Evolutionary conservation across 2,888 invertebrate species (phyloP).

Genomic region (Oeneis ivallda): DNA sequence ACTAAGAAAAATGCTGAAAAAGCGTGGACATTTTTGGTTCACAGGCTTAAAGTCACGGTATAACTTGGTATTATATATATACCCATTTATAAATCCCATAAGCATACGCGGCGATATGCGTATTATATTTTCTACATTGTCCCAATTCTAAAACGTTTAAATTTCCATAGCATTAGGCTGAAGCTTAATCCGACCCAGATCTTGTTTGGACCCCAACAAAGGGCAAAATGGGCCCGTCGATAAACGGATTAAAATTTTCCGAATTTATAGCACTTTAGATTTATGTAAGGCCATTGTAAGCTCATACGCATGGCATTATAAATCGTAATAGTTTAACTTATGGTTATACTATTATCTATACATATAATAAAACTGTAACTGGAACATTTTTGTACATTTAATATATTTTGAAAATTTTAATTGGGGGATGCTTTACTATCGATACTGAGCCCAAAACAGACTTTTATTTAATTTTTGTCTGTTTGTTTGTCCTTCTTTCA

Average conservation of each 20-base stretch:
- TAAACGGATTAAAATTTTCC: slow-evolving; percentile 63
- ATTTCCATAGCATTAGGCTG: slow-evolving; percentile 51
- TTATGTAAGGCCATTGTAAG: slow-evolving; percentile 23
- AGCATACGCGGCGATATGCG: slow-evolving; percentile 14
- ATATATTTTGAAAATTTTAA: too few species aligned
- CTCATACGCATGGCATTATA: neutral
- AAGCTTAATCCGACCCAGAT: slow-evolving; percentile 53
- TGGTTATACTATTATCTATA: too few species aligned
- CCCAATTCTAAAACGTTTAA: slow-evolving; percentile 32
- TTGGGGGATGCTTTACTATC: too few species aligned
- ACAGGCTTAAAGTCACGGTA: neutral
- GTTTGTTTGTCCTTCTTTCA: too few species aligned
- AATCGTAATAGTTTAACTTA: too few species aligned
- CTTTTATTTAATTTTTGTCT: too few species aligned
- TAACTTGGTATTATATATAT: neutral
- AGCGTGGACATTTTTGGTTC: neutral
- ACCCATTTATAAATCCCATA: neutral
- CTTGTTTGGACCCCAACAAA: slow-evolving; percentile 49
- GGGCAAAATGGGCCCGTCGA: slow-evolving; percentile 61
- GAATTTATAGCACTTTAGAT: slow-evolving; percentile 31
- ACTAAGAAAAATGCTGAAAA: neutral
- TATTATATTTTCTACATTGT: slow-evolving; percentile 35
- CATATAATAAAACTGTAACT: too few species aligned
- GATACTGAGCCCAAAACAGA: too few species aligned
- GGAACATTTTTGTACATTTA: too few species aligned